Conservation (phyloP, 1,140 invertebrate species). For the Drosophila bocki region DNA sequence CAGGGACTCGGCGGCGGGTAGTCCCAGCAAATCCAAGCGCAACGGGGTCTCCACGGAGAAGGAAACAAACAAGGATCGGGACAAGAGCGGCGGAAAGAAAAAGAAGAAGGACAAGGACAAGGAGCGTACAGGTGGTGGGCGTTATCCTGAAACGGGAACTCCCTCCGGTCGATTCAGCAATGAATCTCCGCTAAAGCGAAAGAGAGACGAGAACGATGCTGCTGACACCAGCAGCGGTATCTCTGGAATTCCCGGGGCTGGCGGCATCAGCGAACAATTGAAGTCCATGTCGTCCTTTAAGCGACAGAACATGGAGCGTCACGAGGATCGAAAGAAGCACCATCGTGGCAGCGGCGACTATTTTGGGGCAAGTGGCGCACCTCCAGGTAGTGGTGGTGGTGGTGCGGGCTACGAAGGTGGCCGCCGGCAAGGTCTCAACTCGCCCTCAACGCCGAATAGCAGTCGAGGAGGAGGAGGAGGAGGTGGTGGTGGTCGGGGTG, state of each 20-base stretch:
- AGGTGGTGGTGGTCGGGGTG: constrained; percentile 40
- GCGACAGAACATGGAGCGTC: constrained; percentile 71
- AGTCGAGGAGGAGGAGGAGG: constrained; percentile 42
- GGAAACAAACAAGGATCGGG: constrained; percentile 68
- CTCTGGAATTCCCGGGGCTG: constrained; percentile 14
- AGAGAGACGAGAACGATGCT: constrained; percentile 74
- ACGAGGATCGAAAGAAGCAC: constrained; percentile 76
- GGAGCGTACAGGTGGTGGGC: constrained; percentile 28
- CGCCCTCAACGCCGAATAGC: constrained; percentile 58
- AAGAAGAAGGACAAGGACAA: constrained; percentile 75
- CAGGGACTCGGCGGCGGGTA: constrained; percentile 18
- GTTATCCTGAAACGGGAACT: constrained; percentile 49
- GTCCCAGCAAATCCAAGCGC: constrained; percentile 42
- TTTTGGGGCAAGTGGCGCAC: constrained; percentile 37
- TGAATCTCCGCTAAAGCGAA: constrained; percentile 85
- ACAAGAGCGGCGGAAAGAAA: constrained; percentile 68
- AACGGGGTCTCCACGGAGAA: constrained; percentile 54
- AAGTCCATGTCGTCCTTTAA: constrained; percentile 79
- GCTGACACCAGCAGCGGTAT: constrained; percentile 46
- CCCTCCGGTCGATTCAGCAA: constrained; percentile 85
- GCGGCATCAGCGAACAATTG: constrained; percentile 64
- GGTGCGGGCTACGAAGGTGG: constrained; percentile 56
- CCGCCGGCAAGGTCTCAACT: constrained; percentile 60
- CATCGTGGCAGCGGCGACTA: constrained; percentile 69
- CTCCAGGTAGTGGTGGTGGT: constrained; percentile 36